These are phyloP conservation scores for Ptiloglossa arizonensis DNA, from an alignment of 1,140 invertebrate species.

Conservation along the genomic window DNA sequence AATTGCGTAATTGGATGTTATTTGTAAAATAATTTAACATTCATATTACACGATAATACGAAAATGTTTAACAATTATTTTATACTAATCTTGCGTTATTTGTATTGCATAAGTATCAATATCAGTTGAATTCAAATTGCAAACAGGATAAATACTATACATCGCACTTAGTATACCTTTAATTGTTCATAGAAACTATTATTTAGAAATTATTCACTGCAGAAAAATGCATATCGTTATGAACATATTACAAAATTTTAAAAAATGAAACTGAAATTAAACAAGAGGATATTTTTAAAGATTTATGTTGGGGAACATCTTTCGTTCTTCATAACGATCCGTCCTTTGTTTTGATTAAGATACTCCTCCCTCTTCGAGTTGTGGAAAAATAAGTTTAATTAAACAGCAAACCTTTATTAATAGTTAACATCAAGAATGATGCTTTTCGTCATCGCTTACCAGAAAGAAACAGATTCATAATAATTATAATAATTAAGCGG, in stretches of 20 bases:
- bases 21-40: constrained; percentile 5
- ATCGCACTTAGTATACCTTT: neutral
- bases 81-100: constrained; percentile 16
- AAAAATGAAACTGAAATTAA: neutral
- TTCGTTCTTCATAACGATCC: constrained; percentile 41
- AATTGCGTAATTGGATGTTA: constrained; percentile 10
- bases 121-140: neutral
- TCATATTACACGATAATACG: neutral
- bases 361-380: constrained; percentile 45
- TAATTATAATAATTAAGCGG: neutral
- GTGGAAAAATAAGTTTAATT: neutral
- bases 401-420: neutral
- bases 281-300: neutral
- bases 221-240: neutral
- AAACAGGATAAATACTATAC: neutral
- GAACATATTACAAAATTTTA: constrained; percentile 12
- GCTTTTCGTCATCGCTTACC: neutral
- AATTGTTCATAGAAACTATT: neutral
- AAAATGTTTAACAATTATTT: constrained; percentile 11
- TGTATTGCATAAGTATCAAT: neutral
- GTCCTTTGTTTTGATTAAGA: constrained; percentile 53
- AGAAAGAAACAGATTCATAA: constrained; percentile 1
- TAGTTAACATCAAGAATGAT: neutral
- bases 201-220: too few relatives aligned
- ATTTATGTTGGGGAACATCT: neutral